Conservation (phyloP, 2,888 invertebrate species). For the Scrobipalpa atriplicella region DNA sequence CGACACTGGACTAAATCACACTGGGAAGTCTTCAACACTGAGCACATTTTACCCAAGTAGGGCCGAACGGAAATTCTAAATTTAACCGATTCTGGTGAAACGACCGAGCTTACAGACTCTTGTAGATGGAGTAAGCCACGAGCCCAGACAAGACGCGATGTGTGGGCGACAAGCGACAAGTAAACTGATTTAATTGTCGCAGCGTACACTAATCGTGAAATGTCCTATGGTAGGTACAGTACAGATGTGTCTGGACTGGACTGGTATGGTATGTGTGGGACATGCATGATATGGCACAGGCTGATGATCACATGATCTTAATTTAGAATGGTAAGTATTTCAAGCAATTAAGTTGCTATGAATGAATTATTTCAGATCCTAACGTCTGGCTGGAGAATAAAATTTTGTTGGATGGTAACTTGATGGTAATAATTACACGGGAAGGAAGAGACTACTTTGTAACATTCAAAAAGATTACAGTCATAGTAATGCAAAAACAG, state of each 20-base stretch:
- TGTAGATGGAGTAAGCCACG: constrained; percentile 68
- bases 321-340: neutral
- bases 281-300: neutral
- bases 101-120: constrained; percentile 58
- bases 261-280: constrained; percentile 13
- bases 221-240: constrained; percentile 16
- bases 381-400: neutral
- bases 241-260: constrained; percentile 24
- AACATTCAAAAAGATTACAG: neutral
- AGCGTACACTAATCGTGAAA: constrained; percentile 58
- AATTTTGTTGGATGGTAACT: neutral
- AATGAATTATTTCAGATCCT: neutral
- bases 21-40: constrained; percentile 50
- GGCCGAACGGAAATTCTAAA: constrained; percentile 80
- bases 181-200: constrained; percentile 67
- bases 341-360: constrained; percentile 8
- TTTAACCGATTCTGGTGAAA: constrained; percentile 78
- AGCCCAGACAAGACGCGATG: constrained; percentile 46
- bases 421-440: neutral
- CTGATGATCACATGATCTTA: neutral
- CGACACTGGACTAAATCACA: constrained; percentile 55
- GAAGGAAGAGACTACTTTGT: neutral
- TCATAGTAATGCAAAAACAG: neutral
- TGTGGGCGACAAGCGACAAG: constrained; percentile 53
- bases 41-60: constrained; percentile 72